Evolutionary conservation across 2,888 invertebrate genomes (phyloP), one percentile per base, ranked within the genome.

Genomic region (Strigamia crassipes): DNA sequence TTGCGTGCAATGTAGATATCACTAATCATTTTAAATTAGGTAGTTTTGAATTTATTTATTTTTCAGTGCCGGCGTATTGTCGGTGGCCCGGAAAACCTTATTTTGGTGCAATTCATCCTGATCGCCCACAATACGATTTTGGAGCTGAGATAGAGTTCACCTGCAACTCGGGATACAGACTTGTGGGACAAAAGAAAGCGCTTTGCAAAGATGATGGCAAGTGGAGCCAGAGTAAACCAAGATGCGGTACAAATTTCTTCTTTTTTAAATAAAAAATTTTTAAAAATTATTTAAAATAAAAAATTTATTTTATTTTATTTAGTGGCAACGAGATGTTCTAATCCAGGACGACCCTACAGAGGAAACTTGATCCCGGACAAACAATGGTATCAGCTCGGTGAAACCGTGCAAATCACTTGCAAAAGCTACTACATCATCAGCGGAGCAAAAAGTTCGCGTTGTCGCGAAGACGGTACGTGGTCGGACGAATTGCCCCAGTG

Each of bases 401-500:
- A 78, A 78, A 18, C 41, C 1, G 41, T 78, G 21, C 41, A 41
- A 38, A 13, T 42, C n/a, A 8, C 34, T 13, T 78, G 79, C 79
- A 78, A 78, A 38, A 23, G 79, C n/a, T 78, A 15, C 23, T 78
- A 78, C 34, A n/a, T 13, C 10, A 9, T 13, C 5, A n/a, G 13
- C 2, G 41, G 79, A 5, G 1, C 46, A 1, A 56, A 56, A 15
- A 56, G 18, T 10, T 18, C 56, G 21, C 79, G 18, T 15, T 78
- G 79, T 15, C 38, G 79, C 34, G 79, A 78, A 78, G 79, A 78
- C 23, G 79, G 79, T 38, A 41, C 79, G 8, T 78, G 79, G 79
- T 42, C 79, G 1, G 12, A 12, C 3, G 41, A 41, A 18, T 21
- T 41, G 42, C 34, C 79, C 2, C 34, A 15, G 18, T 78, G 79